These are phyloP conservation scores for Tetranychus cinnabarinus DNA, from an alignment of 1,140 invertebrate species.

Conservation along the genomic window DNA sequence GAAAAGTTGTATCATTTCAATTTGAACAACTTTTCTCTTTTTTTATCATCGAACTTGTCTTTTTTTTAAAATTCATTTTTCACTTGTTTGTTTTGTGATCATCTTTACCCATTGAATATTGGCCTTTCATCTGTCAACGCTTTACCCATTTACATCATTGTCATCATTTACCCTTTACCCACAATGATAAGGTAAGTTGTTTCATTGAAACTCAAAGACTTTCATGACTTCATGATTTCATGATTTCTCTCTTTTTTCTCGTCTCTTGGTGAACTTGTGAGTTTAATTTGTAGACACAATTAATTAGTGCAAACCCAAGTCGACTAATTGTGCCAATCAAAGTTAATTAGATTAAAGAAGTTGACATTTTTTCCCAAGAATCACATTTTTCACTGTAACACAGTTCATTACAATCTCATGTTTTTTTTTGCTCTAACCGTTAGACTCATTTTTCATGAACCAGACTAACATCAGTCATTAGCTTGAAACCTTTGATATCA, in stretches of 20 bases:
- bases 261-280: not conserved
- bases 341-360: too few species aligned
- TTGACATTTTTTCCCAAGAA: too few species aligned
- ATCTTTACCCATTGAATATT: not conserved
- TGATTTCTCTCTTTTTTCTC: not conserved
- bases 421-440: too few species aligned
- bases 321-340: too few species aligned
- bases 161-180: not conserved
- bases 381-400: too few species aligned
- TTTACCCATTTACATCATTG: not conserved
- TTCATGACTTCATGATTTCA: not conserved
- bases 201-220: not conserved
- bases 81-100: not conserved
- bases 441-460: too few species aligned
- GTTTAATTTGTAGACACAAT: too few species aligned
- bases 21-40: not conserved
- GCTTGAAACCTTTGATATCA: too few species aligned
- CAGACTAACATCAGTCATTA: too few species aligned
- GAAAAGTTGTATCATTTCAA: not conserved
- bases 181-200: not conserved
- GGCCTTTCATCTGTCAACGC: not conserved
- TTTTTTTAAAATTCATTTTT: not conserved
- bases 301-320: too few species aligned
- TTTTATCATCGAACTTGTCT: not conserved
- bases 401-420: too few species aligned